Base-by-base conservation (phyloP, 2,797 vertebrate species). In the Muscicapa striata region DNA sequence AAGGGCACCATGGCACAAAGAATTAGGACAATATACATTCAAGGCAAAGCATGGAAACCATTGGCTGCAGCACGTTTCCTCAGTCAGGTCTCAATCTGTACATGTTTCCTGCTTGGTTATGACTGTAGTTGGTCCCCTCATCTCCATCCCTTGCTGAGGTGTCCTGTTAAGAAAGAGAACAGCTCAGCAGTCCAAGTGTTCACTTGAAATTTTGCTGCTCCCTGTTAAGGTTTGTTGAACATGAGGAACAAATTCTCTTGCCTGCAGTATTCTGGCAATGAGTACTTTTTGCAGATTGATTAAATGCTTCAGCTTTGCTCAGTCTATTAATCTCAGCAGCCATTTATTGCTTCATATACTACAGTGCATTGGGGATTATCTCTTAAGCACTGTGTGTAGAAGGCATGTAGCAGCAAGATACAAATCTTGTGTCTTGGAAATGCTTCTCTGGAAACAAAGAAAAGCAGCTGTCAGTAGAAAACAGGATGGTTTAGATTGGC, bases 251-350 rank as follows among this genome's bases (percentile, higher is more conserved):
- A 88, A 94, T 79, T 91, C 62, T 94, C 43, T 66, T 82, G 64
- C 69, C 88, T 94, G 68, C 67, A 96, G 64, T 89, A 90, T 81
- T 74, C 94, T 96, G 93, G 91, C 94, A 93, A 85, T 51, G 54
- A 92, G 76, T 82, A 70, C 43, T 83, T 93, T 92, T 52, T 87
- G 46, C 72, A 93, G 93, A 95, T 92, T 97, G 95, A 97, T 94
- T 95, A 95, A 95, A 95, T 95, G 93, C 72, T 90, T 90, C 58
- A 81, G 88, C 91, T 95, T 94, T 94, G 61, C 94, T 95, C 64
- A 90, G 94, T 82, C 95, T 96, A 89, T 96, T 97, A 96, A 97
- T 96, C 96, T 85, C 95, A 89, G 91, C 91, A 96, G 93, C 78
- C 96, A 90, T 96, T 97, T 96, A 95, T 85, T 96, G 90, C 95